phyloP scores from a whole-genome alignment of 2,888 invertebrate genomes.

The Xestia c-nigrum region DNA sequence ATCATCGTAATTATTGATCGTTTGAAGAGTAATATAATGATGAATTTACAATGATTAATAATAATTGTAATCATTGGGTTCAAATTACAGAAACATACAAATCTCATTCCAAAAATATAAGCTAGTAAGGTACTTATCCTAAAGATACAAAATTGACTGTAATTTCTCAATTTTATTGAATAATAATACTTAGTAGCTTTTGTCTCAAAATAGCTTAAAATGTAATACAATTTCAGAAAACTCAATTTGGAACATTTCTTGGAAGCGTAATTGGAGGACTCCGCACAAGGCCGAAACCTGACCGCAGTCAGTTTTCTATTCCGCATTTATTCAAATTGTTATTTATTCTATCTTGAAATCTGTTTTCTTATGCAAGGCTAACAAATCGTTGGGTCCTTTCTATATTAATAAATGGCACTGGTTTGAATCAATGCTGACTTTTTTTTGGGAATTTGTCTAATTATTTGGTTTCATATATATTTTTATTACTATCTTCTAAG shows the following conservation, averaged over 20 bases:
- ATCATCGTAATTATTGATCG: not conserved
- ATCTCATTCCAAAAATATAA: not conserved
- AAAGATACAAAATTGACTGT: not conserved
- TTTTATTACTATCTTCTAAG: too few relatives aligned
- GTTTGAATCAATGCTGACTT: not conserved
- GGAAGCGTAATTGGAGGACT: slow-evolving; percentile 58
- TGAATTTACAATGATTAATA: not conserved
- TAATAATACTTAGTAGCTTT: slow-evolving; percentile 7
- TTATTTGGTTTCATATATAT: too few relatives aligned
- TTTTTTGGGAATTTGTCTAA: too few relatives aligned
- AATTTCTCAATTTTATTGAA: not conserved
- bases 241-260: slow-evolving; percentile 41
- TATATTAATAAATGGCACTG: not conserved
- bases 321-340: slow-evolving; percentile 49
- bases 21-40: not conserved
- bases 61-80: not conserved
- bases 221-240: slow-evolving; percentile 35
- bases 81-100: not conserved
- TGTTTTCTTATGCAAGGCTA: slow-evolving; percentile 18
- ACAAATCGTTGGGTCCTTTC: slow-evolving; percentile 10
- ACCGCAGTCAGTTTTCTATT: slow-evolving; percentile 44
- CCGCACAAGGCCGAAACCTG: slow-evolving; percentile 33
- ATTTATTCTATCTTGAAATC: slow-evolving; percentile 33
- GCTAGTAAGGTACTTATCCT: not conserved
- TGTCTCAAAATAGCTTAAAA: slow-evolving; percentile 16